Evolutionary conservation across 2,113 vertebrate species (phyloP).

Genomic region (Eulemur macaco): DNA sequence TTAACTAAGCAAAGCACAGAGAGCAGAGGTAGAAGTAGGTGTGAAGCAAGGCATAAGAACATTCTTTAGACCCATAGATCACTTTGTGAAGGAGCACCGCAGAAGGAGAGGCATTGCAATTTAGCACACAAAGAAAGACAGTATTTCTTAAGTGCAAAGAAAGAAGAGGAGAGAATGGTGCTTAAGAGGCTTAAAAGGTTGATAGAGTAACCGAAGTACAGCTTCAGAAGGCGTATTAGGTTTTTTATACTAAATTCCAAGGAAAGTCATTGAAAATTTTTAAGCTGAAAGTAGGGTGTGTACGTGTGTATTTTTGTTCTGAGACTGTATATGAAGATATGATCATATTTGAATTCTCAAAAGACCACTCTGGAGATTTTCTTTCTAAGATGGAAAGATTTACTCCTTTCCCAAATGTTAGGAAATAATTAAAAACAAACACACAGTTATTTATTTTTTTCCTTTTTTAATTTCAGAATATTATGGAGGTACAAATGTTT

Average conservation of each 20-base stretch:
- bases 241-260: background rate
- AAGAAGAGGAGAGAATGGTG: background rate
- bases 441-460: too few species aligned
- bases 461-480: too few species aligned
- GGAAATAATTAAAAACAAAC: constrained; percentile 11
- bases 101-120: background rate
- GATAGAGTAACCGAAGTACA: background rate
- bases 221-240: background rate
- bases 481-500: too few species aligned
- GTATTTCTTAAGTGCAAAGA: background rate
- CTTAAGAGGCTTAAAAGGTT: background rate
- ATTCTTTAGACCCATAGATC: background rate
- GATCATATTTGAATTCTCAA: background rate
- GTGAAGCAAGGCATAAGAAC: background rate
- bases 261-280: background rate
- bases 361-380: background rate
- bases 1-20: background rate
- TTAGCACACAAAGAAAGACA: background rate
- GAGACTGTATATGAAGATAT: background rate
- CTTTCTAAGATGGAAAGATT: background rate
- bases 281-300: background rate
- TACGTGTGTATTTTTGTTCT: background rate
- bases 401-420: background rate
- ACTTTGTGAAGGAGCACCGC: background rate
- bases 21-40: background rate